phyloP scores from a whole-genome alignment of 92 coral and sea anemone species.

The Montipora capitata region DNA sequence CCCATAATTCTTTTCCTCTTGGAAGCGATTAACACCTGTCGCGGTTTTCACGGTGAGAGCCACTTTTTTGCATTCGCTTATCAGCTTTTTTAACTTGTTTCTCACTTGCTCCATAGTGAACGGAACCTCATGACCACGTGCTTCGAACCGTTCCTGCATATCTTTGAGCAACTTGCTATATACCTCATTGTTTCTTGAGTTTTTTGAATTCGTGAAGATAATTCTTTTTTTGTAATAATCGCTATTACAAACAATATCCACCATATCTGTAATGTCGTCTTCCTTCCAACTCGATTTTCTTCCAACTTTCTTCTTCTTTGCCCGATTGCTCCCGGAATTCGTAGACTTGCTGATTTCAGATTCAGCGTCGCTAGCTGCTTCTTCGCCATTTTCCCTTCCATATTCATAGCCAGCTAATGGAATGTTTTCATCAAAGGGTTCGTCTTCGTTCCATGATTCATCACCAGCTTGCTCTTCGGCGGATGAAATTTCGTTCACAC shows the following conservation, averaged over 20 bases:
- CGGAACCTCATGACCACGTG: conserved; percentile 3
- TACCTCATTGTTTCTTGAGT: conserved; percentile 37
- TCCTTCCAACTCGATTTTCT: conserved; percentile 29
- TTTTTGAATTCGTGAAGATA: conserved; percentile 53
- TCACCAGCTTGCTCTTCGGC: neutral
- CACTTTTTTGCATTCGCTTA: conserved; percentile 43
- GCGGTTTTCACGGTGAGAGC: conserved; percentile 54
- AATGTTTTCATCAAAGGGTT: neutral
- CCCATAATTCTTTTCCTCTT: conserved; percentile 49
- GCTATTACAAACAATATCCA: conserved; percentile 38
- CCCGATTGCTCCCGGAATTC: neutral
- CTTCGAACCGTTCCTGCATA: conserved; percentile 22
- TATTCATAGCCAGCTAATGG: neutral
- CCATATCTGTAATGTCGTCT: neutral
- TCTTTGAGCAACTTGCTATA: conserved; percentile 42
- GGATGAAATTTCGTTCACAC: neutral
- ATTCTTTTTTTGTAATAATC: conserved; percentile 37
- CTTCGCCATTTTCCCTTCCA: neutral
- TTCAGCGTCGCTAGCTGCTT: conserved; percentile 18
- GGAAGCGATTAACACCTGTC: conserved; percentile 52
- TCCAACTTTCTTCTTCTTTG: conserved; percentile 42
- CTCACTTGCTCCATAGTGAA: conserved; percentile 49
- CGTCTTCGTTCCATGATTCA: neutral
- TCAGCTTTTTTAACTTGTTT: conserved; percentile 49
- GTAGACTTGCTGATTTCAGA: conserved; percentile 29